Percentiles rank a stretch among this genome's conserved stretches.
Evolutionary conservation across 2,113 vertebrate species (phyloP).

Genomic region (Bos taurus): DNA sequence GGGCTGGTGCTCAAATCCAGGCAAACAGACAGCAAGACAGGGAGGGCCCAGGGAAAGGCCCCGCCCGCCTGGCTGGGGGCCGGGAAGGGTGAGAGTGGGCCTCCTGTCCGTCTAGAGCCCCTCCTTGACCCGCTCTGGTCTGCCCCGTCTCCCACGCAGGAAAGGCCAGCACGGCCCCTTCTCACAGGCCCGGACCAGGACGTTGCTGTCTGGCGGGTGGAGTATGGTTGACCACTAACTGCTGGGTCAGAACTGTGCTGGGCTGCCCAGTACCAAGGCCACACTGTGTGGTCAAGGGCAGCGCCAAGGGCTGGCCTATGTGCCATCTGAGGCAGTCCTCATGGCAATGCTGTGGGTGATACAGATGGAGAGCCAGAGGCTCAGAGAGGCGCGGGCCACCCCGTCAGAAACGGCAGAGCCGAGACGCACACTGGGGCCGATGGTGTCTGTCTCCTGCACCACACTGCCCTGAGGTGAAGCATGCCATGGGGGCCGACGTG

Average conservation of each 20-base stretch:
- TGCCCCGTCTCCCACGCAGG: neutral
- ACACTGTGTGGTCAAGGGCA: neutral
- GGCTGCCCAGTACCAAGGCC: neutral
- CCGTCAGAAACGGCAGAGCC: neutral
- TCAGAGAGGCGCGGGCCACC: rapidly evolving
- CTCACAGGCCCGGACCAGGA: neutral
- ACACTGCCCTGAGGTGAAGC: rapidly evolving
- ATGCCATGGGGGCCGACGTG: rapidly evolving
- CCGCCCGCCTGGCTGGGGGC: neutral
- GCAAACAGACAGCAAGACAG: neutral
- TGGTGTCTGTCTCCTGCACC: rapidly evolving
- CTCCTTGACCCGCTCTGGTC: neutral
- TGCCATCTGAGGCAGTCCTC: neutral
- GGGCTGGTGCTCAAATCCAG: neutral
- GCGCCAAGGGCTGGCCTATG: neutral
- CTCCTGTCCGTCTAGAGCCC: neutral
- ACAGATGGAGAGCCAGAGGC: neutral
- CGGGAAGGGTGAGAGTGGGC: rapidly evolving
- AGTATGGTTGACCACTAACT: neutral
- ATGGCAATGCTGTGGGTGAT: rapidly evolving
- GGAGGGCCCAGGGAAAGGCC: neutral
- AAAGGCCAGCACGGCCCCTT: neutral
- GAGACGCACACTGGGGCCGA: rapidly evolving
- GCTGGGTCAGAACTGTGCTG: neutral
- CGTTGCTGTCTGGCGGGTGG: neutral